These are phyloP conservation scores for Chiridota heheva DNA, from an alignment of 35 echinoderm and acorn worm genomes.

Conservation along the genomic window DNA sequence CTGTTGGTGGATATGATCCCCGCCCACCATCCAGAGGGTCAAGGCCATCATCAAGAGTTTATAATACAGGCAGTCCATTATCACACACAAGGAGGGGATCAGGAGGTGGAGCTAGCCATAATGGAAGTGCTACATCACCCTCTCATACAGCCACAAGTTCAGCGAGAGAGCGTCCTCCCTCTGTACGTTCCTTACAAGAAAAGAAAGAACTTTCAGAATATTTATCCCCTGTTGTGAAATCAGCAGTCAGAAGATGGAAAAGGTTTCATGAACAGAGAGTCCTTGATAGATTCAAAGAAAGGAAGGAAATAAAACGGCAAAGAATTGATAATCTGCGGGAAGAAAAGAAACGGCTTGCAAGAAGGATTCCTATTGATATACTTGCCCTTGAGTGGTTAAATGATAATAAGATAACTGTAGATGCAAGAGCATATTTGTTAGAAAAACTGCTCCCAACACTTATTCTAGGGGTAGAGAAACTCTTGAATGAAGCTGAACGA, in stretches of 20 bases:
- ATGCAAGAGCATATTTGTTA: slow-evolving; percentile 86
- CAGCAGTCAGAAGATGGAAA: slow-evolving; percentile 89
- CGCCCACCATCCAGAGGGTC: slow-evolving; percentile 70
- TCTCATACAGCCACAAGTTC: neutral
- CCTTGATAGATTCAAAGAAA: slow-evolving; percentile 74
- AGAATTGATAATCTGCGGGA: slow-evolving; percentile 55
- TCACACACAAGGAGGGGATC: slow-evolving; percentile 59
- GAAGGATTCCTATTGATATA: slow-evolving; percentile 73
- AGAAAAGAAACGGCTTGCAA: slow-evolving; percentile 74
- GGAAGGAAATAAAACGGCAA: slow-evolving; percentile 57
- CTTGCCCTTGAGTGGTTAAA: slow-evolving; percentile 90
- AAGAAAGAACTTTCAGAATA: slow-evolving; percentile 80
- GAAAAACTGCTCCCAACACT: slow-evolving; percentile 95
- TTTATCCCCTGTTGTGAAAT: slow-evolving; percentile 80
- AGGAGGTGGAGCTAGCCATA: slow-evolving; percentile 20
- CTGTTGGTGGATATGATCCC: slow-evolving; percentile 43
- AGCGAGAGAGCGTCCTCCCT: slow-evolving; percentile 63
- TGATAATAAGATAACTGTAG: slow-evolving; percentile 81
- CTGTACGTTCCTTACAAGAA: slow-evolving; percentile 67
- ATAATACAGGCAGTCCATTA: slow-evolving; percentile 35
- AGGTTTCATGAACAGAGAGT: slow-evolving; percentile 92
- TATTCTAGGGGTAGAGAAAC: slow-evolving; percentile 92
- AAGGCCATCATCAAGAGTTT: slow-evolving; percentile 73
- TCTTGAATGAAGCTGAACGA: slow-evolving; percentile 77
- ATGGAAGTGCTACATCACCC: neutral